Conservation (phyloP, 2,888 invertebrate genomes). For the Drosophila neotestacea region DNA sequence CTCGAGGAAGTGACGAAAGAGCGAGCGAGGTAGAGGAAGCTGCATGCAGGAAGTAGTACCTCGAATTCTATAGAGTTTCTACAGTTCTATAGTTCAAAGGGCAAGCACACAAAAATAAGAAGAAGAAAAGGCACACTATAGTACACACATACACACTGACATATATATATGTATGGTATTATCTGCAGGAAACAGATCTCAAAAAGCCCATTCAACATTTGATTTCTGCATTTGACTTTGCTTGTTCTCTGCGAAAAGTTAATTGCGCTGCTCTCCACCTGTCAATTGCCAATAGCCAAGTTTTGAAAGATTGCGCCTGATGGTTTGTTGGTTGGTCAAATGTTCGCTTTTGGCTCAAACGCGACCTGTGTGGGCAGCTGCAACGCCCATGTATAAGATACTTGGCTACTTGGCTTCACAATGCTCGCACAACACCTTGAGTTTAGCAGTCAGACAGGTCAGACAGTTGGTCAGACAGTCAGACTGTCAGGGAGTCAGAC, state of each 20-base stretch:
- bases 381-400: conserved; percentile 35
- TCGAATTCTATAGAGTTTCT: conserved; percentile 49
- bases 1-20: conserved; percentile 6
- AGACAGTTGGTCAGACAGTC: conserved; percentile 3
- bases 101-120: conserved; percentile 37
- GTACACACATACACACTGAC: not conserved
- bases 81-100: conserved; percentile 47
- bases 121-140: not conserved
- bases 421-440: conserved; percentile 49
- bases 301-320: conserved; percentile 48
- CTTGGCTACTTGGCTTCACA: conserved; percentile 26
- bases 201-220: conserved; percentile 32
- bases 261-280: conserved; percentile 61
- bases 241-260: conserved; percentile 38
- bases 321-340: conserved; percentile 32
- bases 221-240: conserved; percentile 29
- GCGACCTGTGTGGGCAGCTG: conserved; percentile 39
- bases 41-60: conserved; percentile 27
- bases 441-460: conserved; percentile 1
- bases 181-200: conserved; percentile 37
- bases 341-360: conserved; percentile 22
- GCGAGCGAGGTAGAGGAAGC: conserved; percentile 4
- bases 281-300: conserved; percentile 48
- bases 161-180: conserved; percentile 9
- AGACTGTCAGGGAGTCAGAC: not conserved